A percentile compares a stretch with the other conserved stretches of the same genome.
phyloP scores from a whole-genome alignment of 2,797 vertebrate species.

The Cirrhinus mrigala region DNA sequence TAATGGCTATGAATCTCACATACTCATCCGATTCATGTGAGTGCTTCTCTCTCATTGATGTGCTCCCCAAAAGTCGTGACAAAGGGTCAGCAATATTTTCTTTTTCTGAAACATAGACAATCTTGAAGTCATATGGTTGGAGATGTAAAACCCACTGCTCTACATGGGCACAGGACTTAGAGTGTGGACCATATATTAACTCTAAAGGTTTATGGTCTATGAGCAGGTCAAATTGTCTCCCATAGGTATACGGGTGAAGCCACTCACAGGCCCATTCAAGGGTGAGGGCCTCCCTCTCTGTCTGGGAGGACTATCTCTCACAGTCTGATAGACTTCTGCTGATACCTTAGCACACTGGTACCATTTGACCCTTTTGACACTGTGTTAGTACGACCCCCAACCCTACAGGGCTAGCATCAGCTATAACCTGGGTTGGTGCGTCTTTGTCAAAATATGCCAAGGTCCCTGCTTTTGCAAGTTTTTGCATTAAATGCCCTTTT shows the following conservation, averaged over 20 bases:
- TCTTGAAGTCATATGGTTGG: constrained; percentile 42
- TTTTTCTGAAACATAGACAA: constrained; percentile 34
- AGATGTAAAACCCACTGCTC: constrained; percentile 29
- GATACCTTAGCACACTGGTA: constrained; percentile 43
- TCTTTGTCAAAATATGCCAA: constrained; percentile 54
- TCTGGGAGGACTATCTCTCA: constrained; percentile 43
- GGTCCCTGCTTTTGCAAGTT: constrained; percentile 25
- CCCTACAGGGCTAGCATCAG: constrained; percentile 51
- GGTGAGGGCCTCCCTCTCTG: constrained; percentile 26
- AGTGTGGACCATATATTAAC: constrained; percentile 12
- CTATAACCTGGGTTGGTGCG: constrained; percentile 32
- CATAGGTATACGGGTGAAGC: constrained; percentile 50
- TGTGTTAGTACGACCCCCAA: constrained; percentile 34
- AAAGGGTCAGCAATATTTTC: constrained; percentile 47
- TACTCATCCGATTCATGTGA: constrained; percentile 41
- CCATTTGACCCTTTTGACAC: constrained; percentile 17
- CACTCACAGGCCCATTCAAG: constrained; percentile 52
- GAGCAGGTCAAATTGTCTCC: constrained; percentile 45
- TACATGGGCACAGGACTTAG: constrained; percentile 38
- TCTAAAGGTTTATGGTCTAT: constrained; percentile 56
- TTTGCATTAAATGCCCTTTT: not conserved
- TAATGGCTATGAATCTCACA: constrained; percentile 54
- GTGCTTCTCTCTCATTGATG: not conserved
- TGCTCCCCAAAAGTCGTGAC: constrained; percentile 30
- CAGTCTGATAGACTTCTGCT: constrained; percentile 41